Evolutionary conservation across 1,140 invertebrate species (phyloP).

Genomic region (Sminthurinus signatus): DNA sequence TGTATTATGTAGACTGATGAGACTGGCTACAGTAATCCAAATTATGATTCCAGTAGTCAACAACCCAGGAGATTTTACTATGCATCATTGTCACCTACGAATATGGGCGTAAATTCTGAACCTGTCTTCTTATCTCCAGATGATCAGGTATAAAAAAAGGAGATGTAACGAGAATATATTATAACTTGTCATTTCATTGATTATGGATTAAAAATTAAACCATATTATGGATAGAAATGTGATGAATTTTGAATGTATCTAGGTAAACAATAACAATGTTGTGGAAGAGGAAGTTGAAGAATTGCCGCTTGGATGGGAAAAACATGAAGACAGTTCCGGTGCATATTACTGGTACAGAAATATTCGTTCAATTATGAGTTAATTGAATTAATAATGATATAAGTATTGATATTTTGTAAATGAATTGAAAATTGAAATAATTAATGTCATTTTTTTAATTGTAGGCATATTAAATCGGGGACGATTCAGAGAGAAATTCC

Average conservation of each 20-base stretch:
- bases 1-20: background rate
- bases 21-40: slow-evolving; percentile 27
- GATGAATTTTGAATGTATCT: too few relatives aligned
- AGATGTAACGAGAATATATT: too few relatives aligned
- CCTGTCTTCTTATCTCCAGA: slow-evolving; percentile 38
- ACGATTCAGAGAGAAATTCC: slow-evolving; percentile 90
- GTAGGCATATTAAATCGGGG: slow-evolving; percentile 96
- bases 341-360: slow-evolving; percentile 34
- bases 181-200: too few relatives aligned
- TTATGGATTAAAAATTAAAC: too few relatives aligned
- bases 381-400: background rate
- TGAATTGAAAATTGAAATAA: slow-evolving; percentile 82
- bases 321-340: slow-evolving; percentile 69
- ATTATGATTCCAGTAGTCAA: slow-evolving; percentile 32
- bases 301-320: slow-evolving; percentile 67
- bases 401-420: background rate
- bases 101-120: slow-evolving; percentile 40
- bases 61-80: slow-evolving; percentile 40
- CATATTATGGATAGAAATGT: too few relatives aligned
- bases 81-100: slow-evolving; percentile 33
- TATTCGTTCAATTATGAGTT: too few relatives aligned
- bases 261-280: slow-evolving; percentile 17
- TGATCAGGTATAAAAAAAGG: slow-evolving; percentile 39
- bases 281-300: slow-evolving; percentile 12
- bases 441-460: too few relatives aligned